These are phyloP conservation scores for Oscheius sp. DNA, from an alignment of 1,140 invertebrate genomes.

Conservation along the genomic window DNA sequence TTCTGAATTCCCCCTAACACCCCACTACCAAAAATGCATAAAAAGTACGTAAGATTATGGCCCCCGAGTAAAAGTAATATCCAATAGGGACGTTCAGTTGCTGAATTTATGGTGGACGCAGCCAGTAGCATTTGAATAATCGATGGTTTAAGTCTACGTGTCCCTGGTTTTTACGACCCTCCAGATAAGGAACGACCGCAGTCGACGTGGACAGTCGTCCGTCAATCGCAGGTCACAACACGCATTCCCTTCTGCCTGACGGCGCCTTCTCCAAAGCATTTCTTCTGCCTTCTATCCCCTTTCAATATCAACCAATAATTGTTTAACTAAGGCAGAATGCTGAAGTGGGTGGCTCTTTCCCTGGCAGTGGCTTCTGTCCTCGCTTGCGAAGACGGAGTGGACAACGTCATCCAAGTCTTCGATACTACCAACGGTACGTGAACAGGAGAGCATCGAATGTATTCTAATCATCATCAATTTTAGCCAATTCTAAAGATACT, in stretches of 20 bases:
- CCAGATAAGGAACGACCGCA: neutral
- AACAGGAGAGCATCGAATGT: neutral
- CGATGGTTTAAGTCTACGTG: conserved; percentile 10
- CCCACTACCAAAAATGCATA: no score
- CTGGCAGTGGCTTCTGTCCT: conserved; percentile 2
- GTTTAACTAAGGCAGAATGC: conserved; percentile 16
- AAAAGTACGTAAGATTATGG: no score
- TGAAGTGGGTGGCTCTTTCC: conserved; percentile 2
- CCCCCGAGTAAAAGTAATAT: no score
- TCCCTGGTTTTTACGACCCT: conserved; percentile 4
- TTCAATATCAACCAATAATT: neutral
- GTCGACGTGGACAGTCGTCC: neutral
- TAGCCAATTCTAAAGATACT: no score
- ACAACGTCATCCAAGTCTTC: conserved; percentile 36
- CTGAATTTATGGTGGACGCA: no score
- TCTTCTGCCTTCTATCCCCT: neutral
- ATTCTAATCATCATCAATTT: no score
- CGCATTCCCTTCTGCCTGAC: neutral
- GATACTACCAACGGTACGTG: conserved; percentile 27
- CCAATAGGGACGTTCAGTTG: no score
- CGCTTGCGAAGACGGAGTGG: conserved; percentile 34
- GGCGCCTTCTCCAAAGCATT: neutral
- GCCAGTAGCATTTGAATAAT: no score
- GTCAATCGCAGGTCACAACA: neutral
- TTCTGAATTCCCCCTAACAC: no score